phyloP scores from a whole-genome alignment of 2,797 vertebrate species.

The Agapornis canus region DNA sequence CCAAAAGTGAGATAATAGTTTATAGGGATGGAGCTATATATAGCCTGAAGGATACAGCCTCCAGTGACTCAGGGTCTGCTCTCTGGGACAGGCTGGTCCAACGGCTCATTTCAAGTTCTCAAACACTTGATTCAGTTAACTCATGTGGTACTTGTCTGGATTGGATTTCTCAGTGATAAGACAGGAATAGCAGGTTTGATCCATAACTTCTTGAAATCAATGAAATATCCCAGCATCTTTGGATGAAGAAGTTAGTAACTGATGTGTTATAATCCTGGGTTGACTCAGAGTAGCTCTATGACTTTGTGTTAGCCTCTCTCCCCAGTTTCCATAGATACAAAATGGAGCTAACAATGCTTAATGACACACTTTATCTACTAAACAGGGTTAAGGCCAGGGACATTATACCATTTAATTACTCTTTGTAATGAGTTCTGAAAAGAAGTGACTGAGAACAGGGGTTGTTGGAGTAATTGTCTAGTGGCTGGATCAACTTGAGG shows the following conservation, averaged over 20 bases:
- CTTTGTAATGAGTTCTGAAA: slow-evolving; percentile 51
- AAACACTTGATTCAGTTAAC: not conserved
- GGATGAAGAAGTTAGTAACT: not conserved
- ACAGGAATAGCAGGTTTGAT: not conserved
- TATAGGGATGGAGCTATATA: slow-evolving; percentile 10
- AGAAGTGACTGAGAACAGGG: not conserved
- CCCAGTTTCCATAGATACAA: slow-evolving; percentile 26
- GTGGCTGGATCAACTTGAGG: not conserved
- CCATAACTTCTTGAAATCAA: not conserved
- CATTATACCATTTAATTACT: slow-evolving; percentile 21
- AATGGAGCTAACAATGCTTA: slow-evolving; percentile 16
- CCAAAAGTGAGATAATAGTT: slow-evolving; percentile 8
- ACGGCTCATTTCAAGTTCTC: not conserved
- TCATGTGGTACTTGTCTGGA: not conserved
- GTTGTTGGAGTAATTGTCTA: not conserved
- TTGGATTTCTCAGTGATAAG: not conserved
- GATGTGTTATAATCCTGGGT: not conserved
- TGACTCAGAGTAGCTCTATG: not conserved
- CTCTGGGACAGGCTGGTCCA: not conserved
- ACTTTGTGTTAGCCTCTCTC: slow-evolving; percentile 3
- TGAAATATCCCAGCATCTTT: not conserved
- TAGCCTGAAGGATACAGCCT: not conserved
- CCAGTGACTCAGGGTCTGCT: not conserved
- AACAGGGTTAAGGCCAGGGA: slow-evolving; percentile 26
- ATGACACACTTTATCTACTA: slow-evolving; percentile 52